Conservation (phyloP, 2,797 vertebrate species). For the Sternotherus odoratus region DNA sequence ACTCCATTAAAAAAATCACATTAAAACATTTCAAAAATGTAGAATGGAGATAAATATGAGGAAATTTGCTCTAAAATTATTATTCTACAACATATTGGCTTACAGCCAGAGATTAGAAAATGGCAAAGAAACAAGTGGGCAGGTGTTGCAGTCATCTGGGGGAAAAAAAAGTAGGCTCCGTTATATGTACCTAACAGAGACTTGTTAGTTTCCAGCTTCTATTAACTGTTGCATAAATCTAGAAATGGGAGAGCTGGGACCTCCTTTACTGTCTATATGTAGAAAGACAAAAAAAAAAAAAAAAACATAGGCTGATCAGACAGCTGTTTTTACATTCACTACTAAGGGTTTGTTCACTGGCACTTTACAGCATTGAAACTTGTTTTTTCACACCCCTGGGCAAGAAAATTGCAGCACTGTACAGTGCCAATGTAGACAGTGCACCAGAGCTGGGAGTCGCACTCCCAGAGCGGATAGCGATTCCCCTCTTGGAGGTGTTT, state of each 20-base stretch:
- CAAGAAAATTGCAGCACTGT: no score
- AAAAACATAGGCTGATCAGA: background rate
- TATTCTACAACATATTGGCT: constrained; percentile 15
- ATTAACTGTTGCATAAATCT: background rate
- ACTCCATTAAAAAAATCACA: constrained; percentile 17
- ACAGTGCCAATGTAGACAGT: no score
- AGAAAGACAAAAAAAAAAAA: background rate
- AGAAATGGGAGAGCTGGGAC: background rate
- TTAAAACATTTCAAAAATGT: constrained; percentile 15
- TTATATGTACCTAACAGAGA: background rate
- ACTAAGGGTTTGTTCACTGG: background rate
- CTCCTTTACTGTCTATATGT: background rate
- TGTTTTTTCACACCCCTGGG: no score
- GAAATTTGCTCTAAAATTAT: background rate
- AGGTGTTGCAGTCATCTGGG: background rate
- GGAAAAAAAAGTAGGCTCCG: constrained; percentile 3
- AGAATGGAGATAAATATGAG: constrained; percentile 1
- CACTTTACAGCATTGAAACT: no score
- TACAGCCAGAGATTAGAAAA: background rate
- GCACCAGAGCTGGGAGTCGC: no score
- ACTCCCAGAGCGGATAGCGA: no score
- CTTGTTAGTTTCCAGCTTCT: background rate
- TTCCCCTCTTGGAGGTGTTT: no score
- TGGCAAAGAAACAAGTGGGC: background rate
- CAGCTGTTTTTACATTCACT: background rate